phyloP scores from a whole-genome alignment of 2,113 vertebrate genomes.

The Channa argus region DNA sequence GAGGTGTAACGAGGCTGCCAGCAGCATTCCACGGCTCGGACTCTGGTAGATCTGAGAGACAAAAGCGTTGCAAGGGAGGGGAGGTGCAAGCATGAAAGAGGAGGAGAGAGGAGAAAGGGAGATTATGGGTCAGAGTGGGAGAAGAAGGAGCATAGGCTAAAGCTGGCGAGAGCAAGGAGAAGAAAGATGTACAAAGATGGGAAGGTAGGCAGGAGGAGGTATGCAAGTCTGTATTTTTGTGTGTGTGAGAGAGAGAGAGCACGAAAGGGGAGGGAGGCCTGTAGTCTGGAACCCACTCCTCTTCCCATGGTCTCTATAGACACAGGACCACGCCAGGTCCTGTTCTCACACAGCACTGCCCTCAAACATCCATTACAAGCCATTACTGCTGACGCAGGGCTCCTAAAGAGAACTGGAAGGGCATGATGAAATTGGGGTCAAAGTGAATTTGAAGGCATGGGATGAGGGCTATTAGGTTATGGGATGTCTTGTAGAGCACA shows the following conservation, averaged over 20 bases:
- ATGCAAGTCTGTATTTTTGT: neutral
- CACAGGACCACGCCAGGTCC: constrained; percentile 56
- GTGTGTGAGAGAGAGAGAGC: neutral
- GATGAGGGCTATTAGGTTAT: constrained; percentile 65
- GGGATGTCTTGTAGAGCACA: constrained; percentile 59
- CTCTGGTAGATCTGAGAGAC: constrained; percentile 65
- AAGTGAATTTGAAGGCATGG: constrained; percentile 66
- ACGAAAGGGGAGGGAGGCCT: constrained; percentile 28
- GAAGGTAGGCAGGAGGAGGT: constrained; percentile 32
- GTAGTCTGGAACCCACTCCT: constrained; percentile 39
- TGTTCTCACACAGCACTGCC: constrained; percentile 66
- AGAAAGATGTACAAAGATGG: constrained; percentile 19
- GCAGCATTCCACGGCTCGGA: constrained; percentile 74
- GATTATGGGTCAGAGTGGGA: constrained; percentile 27
- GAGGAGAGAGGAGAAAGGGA: constrained; percentile 23
- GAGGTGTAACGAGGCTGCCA: constrained; percentile 62
- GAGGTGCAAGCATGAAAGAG: constrained; percentile 38
- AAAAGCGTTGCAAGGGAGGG: constrained; percentile 60
- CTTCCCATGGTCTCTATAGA: constrained; percentile 77
- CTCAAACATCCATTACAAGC: constrained; percentile 80
- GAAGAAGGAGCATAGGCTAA: constrained; percentile 9
- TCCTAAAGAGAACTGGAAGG: constrained; percentile 69
- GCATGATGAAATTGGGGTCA: constrained; percentile 78
- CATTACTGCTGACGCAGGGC: constrained; percentile 78
- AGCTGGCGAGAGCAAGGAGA: neutral